Percentiles rank a stretch among this genome's conserved stretches.
Conservation (phyloP, 2,113 vertebrate species). For the Centropus unirufus region DNA sequence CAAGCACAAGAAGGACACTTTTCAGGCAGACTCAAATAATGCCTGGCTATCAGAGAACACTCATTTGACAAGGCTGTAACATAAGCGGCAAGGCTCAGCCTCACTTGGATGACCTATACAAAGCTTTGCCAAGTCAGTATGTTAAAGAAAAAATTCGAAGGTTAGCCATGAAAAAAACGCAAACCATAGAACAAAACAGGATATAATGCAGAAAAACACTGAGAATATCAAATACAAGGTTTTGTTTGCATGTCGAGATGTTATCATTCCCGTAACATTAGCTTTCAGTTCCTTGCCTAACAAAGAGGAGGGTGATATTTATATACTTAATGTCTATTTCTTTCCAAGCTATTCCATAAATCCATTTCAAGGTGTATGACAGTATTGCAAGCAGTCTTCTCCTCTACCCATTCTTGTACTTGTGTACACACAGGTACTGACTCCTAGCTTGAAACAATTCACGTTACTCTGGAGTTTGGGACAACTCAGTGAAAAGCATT, state of each 20-base stretch:
- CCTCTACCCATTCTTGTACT: not conserved
- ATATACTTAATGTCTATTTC: not conserved
- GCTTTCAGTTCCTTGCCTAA: not conserved
- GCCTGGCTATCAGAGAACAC: not conserved
- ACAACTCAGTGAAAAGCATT: not conserved
- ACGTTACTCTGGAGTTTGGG: not conserved
- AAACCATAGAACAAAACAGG: not conserved
- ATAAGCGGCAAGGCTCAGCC: not conserved
- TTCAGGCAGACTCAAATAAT: not conserved
- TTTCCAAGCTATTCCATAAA: not conserved
- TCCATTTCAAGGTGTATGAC: not conserved
- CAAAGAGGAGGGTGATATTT: not conserved
- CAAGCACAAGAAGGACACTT: not conserved
- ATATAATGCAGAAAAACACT: not conserved
- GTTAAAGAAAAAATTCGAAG: constrained; percentile 4
- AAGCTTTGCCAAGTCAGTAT: not conserved
- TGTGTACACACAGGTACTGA: rapidly evolving
- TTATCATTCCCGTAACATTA: not conserved
- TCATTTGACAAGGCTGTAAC: not conserved
- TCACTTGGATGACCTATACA: not conserved
- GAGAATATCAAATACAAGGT: not conserved
- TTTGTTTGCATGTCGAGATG: not conserved
- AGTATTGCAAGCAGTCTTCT: not conserved
- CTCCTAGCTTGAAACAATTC: not conserved
- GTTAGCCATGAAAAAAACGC: not conserved